Base-by-base conservation (phyloP, 2,797 vertebrate genomes). In the Distichodus sexfasciatus region DNA sequence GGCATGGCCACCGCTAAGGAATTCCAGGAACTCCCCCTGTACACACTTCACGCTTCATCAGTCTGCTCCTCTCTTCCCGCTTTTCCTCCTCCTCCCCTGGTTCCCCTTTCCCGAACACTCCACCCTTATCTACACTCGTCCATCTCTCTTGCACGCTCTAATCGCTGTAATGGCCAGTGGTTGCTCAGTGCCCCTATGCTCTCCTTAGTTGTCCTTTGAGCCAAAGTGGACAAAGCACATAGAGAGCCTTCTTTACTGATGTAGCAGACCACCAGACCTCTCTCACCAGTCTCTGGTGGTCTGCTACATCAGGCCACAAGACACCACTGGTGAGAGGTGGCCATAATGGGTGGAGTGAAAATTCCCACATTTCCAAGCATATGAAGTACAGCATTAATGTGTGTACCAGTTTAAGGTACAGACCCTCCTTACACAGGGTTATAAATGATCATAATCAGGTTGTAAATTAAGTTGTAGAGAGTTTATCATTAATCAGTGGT, bases 21-120 rank as follows among this genome's bases (percentile, higher is more conserved):
- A 92, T 91, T 87, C 44, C 67, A 87, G 83, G 88, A 92, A 91
- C 91, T 84, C 48, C 84, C 82, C 83, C 68, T 84, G 82, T 89
- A 89, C 88, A 88, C 86, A 85, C 58, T 87, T 74, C 76, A 83
- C 51, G 84, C 82, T 87, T 48, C 12, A 79, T 81, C 66, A 76
- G 77, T 76, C 83, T 61, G 80, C 68, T 8, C 64, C 66, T 74
- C 48, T 61, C 47, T 43, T 43, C 8, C 47, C 51, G 28, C 46
- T 48, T 35, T 43, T 23, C 35, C 17, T 35, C 3, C 48, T 19
- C 19, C 38, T 43, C 24, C 21, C 43, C 33, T n/a, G n/a, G n/a
- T n/a, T n/a, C n/a, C n/a, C n/a, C n/a, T n/a, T n/a, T n/a, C n/a
- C n/a, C n/a, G 12, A 23, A 9, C 28, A 44, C 21, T 36, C 19